Conservation (phyloP, 2,888 invertebrate species). For the Drosophila aldrichi region DNA sequence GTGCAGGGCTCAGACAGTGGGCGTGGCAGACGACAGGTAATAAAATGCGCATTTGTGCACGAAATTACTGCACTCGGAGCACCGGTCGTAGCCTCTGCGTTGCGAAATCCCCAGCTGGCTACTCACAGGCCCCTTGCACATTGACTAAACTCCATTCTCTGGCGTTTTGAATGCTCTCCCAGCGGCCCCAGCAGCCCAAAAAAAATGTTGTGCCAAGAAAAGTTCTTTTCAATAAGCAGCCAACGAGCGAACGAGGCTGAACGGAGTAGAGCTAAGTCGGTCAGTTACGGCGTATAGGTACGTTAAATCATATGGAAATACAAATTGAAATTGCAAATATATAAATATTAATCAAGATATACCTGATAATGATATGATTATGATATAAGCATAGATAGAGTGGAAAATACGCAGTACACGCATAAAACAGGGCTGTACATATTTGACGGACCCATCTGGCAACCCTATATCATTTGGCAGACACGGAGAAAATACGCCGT, state of each 20-base stretch:
- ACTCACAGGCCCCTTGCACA: slow-evolving; percentile 30
- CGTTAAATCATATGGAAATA: neutral
- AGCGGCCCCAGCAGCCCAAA: slow-evolving; percentile 52
- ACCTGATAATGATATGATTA: too few relatives aligned
- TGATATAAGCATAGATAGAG: too few relatives aligned
- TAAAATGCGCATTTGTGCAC: slow-evolving; percentile 79
- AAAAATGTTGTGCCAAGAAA: slow-evolving; percentile 55
- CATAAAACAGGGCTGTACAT: too few relatives aligned
- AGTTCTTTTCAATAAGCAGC: slow-evolving; percentile 73
- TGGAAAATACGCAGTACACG: too few relatives aligned
- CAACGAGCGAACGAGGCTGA: slow-evolving; percentile 17
- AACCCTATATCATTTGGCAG: too few relatives aligned
- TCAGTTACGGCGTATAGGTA: too few relatives aligned
- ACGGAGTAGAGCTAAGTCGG: neutral
- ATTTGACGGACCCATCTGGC: too few relatives aligned
- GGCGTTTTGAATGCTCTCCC: slow-evolving; percentile 23
- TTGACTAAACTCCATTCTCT: slow-evolving; percentile 14
- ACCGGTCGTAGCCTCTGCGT: slow-evolving; percentile 36
- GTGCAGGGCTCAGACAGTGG: slow-evolving; percentile 4
- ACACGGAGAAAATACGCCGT: too few relatives aligned
- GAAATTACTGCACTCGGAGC: slow-evolving; percentile 64
- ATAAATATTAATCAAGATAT: neutral
- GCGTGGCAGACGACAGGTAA: slow-evolving; percentile 55
- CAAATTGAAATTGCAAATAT: too few relatives aligned
- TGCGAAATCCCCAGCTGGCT: too few relatives aligned